Conservation (phyloP, 2,797 vertebrate species). For the Bryconaethiops microstoma region DNA sequence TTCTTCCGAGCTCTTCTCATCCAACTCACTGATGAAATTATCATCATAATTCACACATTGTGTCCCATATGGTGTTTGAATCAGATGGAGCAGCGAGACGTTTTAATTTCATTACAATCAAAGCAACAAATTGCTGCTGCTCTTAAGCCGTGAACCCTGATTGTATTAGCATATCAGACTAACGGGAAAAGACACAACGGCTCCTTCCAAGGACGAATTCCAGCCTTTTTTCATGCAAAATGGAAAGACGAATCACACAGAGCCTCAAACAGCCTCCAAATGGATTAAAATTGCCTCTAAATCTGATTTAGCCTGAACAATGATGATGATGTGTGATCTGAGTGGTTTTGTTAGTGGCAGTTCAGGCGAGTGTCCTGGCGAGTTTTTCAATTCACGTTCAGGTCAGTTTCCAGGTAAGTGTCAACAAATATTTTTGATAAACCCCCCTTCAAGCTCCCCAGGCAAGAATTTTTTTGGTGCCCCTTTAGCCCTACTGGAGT, state of each 20-base stretch:
- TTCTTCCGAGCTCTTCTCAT: neutral
- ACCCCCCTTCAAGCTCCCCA: too few species aligned
- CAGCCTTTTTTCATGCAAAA: neutral
- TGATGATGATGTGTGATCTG: too few species aligned
- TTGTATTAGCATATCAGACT: slow-evolving; percentile 46
- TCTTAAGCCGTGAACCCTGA: slow-evolving; percentile 39
- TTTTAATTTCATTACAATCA: slow-evolving; percentile 25
- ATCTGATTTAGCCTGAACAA: neutral
- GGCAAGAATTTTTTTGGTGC: neutral
- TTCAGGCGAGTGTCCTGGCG: neutral
- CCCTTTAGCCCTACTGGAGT: too few species aligned
- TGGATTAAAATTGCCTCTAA: slow-evolving; percentile 22
- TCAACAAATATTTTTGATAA: too few species aligned
- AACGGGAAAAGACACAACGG: slow-evolving; percentile 4
- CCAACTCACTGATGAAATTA: neutral
- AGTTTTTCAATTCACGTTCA: too few species aligned
- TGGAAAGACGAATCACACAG: neutral
- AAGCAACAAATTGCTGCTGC: slow-evolving; percentile 31
- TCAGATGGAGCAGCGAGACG: neutral
- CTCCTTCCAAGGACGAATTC: neutral
- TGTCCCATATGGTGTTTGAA: slow-evolving; percentile 4
- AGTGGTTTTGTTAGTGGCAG: too few species aligned
- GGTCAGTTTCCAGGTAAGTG: neutral
- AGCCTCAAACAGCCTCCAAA: slow-evolving; percentile 14
- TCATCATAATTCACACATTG: neutral